These are phyloP conservation scores for Lithophane socia DNA, from an alignment of 2,888 invertebrate genomes.

Conservation along the genomic window DNA sequence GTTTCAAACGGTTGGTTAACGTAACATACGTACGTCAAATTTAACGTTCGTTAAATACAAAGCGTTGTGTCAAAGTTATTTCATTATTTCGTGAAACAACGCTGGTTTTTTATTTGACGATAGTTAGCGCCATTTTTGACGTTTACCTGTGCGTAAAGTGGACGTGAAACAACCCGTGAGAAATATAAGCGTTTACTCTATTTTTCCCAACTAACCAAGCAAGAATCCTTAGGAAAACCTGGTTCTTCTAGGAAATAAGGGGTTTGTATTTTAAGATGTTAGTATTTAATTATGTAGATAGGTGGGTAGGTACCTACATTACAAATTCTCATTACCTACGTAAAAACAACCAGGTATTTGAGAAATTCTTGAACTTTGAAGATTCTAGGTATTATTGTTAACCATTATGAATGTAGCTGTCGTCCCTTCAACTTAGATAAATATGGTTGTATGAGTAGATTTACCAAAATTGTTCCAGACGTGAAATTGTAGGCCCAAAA, in stretches of 20 bases:
- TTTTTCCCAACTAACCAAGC: not conserved
- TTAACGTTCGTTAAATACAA: too few relatives aligned
- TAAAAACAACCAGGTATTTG: slow-evolving; percentile 24
- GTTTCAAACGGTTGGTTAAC: too few relatives aligned
- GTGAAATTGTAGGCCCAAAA: slow-evolving; percentile 33
- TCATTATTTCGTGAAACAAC: too few relatives aligned
- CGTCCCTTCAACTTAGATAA: slow-evolving; percentile 47
- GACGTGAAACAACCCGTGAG: not conserved
- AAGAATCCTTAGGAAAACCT: not conserved
- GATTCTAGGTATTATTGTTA: slow-evolving; percentile 39
- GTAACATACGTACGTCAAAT: too few relatives aligned
- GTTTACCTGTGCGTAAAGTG: too few relatives aligned
- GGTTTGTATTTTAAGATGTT: not conserved
- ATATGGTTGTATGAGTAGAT: slow-evolving; percentile 36
- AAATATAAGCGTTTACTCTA: too few relatives aligned
- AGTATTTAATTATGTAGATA: not conserved
- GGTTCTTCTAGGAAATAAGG: not conserved
- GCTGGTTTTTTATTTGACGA: too few relatives aligned
- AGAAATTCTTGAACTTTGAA: slow-evolving; percentile 21
- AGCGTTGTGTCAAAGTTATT: too few relatives aligned
- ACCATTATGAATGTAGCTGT: slow-evolving; percentile 44
- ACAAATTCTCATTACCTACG: slow-evolving; percentile 10
- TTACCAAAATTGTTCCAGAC: slow-evolving; percentile 40
- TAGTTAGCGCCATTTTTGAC: too few relatives aligned
- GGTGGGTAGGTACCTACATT: not conserved